phyloP scores from a whole-genome alignment of 2,888 invertebrate species.

The Sphaerophoria taeniata region DNA sequence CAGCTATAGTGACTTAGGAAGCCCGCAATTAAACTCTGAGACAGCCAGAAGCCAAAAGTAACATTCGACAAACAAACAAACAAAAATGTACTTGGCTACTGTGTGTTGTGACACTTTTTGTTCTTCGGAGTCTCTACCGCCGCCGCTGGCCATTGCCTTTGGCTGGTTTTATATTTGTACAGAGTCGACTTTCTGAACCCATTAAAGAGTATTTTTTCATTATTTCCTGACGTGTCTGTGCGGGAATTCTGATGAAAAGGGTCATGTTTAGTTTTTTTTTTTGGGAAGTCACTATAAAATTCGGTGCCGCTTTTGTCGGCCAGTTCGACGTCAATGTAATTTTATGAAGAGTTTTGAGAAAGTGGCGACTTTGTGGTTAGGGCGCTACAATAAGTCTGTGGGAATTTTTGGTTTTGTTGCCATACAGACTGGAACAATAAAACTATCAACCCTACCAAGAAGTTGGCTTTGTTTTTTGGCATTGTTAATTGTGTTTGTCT shows the following conservation, averaged over 20 bases:
- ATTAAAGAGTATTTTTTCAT: slow-evolving; percentile 44
- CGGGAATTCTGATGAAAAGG: slow-evolving; percentile 65
- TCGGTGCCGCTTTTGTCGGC: background rate
- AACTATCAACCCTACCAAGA: slow-evolving; percentile 29
- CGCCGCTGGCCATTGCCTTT: too few species aligned
- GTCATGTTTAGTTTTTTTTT: slow-evolving; percentile 56
- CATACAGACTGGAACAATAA: slow-evolving; percentile 16
- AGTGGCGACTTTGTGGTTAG: slow-evolving; percentile 51
- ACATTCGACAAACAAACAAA: slow-evolving; percentile 45
- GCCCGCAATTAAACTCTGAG: slow-evolving; percentile 53
- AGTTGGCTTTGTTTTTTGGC: slow-evolving; percentile 30
- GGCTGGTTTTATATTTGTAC: slow-evolving; percentile 5
- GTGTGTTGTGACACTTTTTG: slow-evolving; percentile 69
- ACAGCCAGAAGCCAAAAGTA: slow-evolving; percentile 47
- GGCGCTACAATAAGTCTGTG: slow-evolving; percentile 63
- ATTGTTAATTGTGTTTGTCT: slow-evolving; percentile 56
- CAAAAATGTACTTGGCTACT: slow-evolving; percentile 65
- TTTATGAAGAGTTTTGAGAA: slow-evolving; percentile 32
- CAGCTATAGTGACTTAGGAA: slow-evolving; percentile 39
- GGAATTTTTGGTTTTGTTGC: slow-evolving; percentile 56
- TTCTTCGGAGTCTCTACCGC: slow-evolving; percentile 5
- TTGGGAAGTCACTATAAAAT: slow-evolving; percentile 33
- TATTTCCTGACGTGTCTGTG: background rate
- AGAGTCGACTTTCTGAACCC: slow-evolving; percentile 71
- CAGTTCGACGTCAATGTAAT: background rate